Percentiles rank a stretch among this genome's conserved stretches.
Evolutionary conservation across 2,797 vertebrate species (phyloP).

Genomic region (Dallia pectoralis): DNA sequence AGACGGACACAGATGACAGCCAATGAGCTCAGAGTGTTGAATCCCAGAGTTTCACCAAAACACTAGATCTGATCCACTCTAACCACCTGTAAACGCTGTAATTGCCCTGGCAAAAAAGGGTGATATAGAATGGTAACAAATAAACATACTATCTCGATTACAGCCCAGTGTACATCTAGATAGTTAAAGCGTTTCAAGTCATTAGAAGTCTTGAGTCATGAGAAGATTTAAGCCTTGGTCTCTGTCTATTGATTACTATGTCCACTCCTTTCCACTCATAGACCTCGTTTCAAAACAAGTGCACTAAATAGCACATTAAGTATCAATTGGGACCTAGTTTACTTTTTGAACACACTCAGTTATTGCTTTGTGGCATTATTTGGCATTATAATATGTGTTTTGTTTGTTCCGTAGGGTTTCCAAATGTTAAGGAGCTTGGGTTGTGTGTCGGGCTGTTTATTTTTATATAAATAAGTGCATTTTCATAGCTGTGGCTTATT

Average conservation of each 20-base stretch:
- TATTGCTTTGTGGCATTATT: neutral
- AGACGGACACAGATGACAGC: neutral
- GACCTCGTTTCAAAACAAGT: neutral
- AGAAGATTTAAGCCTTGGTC: neutral
- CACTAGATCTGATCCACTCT: neutral
- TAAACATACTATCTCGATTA: constrained; percentile 23
- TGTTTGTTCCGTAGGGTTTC: neutral
- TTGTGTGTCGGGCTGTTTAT: neutral
- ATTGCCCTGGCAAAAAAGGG: constrained; percentile 9
- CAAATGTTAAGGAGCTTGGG: neutral
- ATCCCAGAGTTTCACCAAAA: neutral
- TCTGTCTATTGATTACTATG: neutral
- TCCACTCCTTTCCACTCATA: neutral
- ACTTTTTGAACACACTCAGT: neutral
- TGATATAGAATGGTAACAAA: constrained; percentile 19
- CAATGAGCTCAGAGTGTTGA: neutral
- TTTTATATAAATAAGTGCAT: neutral
- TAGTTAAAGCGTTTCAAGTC: constrained; percentile 2
- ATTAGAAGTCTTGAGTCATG: constrained; percentile 15
- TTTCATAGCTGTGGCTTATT: neutral
- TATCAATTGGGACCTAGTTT: neutral
- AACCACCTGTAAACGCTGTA: constrained; percentile 4
- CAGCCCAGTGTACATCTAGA: constrained; percentile 14
- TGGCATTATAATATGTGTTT: neutral
- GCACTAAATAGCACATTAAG: neutral